A percentile compares a stretch with the other conserved stretches of the same genome.
Conservation (phyloP, 1,140 invertebrate species). For the Hydropsyche tenuis region DNA sequence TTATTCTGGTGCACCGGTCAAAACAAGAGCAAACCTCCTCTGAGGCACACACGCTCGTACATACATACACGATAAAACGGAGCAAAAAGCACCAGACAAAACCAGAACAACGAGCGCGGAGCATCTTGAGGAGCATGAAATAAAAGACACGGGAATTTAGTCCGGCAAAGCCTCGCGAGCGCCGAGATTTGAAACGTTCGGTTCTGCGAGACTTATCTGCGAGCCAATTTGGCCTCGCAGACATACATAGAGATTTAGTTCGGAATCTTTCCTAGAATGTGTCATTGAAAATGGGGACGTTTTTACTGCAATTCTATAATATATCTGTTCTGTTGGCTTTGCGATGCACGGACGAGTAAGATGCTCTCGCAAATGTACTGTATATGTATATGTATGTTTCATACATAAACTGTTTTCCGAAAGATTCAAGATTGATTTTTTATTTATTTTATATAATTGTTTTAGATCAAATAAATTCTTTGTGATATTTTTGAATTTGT, state of each 20-base stretch:
- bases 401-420: no score
- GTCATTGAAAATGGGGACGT: not conserved
- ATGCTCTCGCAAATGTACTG: no score
- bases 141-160: not conserved
- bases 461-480: no score
- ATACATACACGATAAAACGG: not conserved
- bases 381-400: no score
- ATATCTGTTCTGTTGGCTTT: no score
- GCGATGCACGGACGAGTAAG: no score
- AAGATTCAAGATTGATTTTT: no score
- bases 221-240: not conserved
- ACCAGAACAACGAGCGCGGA: not conserved
- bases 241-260: not conserved
- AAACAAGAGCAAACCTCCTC: not conserved
- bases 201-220: not conserved
- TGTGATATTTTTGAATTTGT: no score
- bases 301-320: no score
- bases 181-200: not conserved
- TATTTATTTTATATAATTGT: no score
- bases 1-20: slow-evolving; percentile 10
- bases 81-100: not conserved
- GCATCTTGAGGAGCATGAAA: not conserved
- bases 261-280: not conserved
- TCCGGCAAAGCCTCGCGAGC: not conserved
- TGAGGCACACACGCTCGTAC: no score